Evolutionary conservation across 2,797 vertebrate species (phyloP), one percentile per base, ranked within the genome.

Genomic region (Zenarchopterus dispar): DNA sequence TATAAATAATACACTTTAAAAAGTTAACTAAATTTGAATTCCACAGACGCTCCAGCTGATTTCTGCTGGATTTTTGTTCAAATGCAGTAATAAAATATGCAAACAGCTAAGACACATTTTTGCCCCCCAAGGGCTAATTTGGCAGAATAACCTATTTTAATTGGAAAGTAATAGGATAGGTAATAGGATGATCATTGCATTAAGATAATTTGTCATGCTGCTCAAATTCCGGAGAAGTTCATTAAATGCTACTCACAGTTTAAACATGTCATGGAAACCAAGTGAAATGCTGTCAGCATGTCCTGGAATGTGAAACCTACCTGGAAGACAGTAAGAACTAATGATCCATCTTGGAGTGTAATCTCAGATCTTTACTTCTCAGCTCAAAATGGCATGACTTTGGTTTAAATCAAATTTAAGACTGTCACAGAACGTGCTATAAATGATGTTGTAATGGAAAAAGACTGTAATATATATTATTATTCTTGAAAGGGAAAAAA

Each of bases 171-270:
- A 74, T 56, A 67, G 62, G 56, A 58, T 73, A 39, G 36, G 36
- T 39, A 39, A 39, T 39, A 39, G 13, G 36, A 16, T 39, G 36
- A 39, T 39, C 13, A 16, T 39, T 39, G 36, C 36, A 71, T 59
- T 67, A 71, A 75, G 57, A 75, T 78, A 13, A 84, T 81, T 73
- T 79, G 61, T 78, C 74, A 80, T 70, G 57, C 70, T 80, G 66
- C 60, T 73, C 80, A 62, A 77, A 62, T 77, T 73, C 77, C 43
- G 31, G n/a, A 64, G 16, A 66, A 64, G 48, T 75, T 86, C 76
- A 81, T 84, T 84, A 83, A 84, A 83, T 78, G 66, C 65, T 65
- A 71, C 31, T 78, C 71, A 78, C 60, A 62, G 48, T 82, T 72
- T 73, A 53, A 46, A 76, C 53, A 50, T 57, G 49, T 74, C 41